Percentiles rank a stretch among this genome's conserved stretches.
These are phyloP conservation scores for Tanypteryx hageni DNA, from an alignment of 2,888 invertebrate species.

Conservation along the genomic window DNA sequence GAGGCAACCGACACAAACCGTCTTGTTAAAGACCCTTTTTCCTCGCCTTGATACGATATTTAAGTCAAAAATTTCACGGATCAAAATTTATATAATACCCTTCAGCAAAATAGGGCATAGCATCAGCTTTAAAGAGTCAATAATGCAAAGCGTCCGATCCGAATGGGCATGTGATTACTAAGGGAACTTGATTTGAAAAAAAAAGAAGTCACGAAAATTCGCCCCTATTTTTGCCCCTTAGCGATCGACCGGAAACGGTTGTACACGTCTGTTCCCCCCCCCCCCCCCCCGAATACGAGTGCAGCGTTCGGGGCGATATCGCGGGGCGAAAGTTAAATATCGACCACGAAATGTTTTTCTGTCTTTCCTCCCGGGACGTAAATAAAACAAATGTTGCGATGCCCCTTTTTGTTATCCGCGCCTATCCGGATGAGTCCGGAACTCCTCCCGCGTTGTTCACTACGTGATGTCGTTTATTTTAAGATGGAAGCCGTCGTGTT, in stretches of 20 bases:
- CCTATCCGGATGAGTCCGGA: too few relatives aligned
- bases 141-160: background rate
- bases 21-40: too few relatives aligned
- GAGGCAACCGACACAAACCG: too few relatives aligned
- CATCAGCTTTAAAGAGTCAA: conserved; percentile 21
- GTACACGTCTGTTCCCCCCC: too few relatives aligned
- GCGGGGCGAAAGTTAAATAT: background rate
- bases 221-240: too few relatives aligned
- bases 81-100: background rate
- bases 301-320: background rate
- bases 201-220: background rate
- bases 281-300: too few relatives aligned
- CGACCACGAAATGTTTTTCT: background rate
- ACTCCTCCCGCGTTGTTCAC: too few relatives aligned
- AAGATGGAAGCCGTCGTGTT: too few relatives aligned
- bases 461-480: too few relatives aligned
- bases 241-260: background rate
- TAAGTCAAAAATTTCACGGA: background rate
- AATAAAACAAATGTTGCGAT: too few relatives aligned
- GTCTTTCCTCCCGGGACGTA: background rate
- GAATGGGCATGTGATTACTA: background rate
- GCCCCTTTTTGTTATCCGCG: too few relatives aligned
- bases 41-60: too few relatives aligned
- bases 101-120: background rate
- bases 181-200: background rate